Base-by-base conservation (phyloP, 2,113 vertebrate genomes). In the Piprites chloris region DNA sequence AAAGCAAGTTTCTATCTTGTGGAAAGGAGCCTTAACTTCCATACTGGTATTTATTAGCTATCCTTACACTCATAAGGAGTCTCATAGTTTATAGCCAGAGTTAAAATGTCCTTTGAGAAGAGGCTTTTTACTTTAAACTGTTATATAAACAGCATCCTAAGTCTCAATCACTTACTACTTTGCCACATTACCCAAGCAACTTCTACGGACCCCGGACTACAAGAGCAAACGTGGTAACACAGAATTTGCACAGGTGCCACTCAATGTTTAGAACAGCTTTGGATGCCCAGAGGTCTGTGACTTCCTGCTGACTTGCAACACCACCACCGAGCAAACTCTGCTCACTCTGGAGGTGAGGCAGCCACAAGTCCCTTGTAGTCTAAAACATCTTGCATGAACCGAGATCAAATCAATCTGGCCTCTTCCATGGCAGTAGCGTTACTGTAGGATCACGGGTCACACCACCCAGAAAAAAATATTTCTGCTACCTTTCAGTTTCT, bases 181-280 rank as follows among this genome's bases (percentile, higher is more conserved):
- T 17, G 12, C 11, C 42, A 46, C 17, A 22, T 83, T 88, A 81
- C 32, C 55, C 10, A 58, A 84, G 46, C 35, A 80, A 44, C 26
- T 69, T 55, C 63, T 79, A 13, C n/a, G 35, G n/a, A 74, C 9
- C 42, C n/a, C 10, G 47, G 41, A n/a, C 35, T 79, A 53, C 20
- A 61, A 46, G 26, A 55, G 7, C 6, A 75, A 68, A 68, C 50
- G n/a, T 6, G 22, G 3, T 18, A 88, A 63, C 49, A 69, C 18
- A 68, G 50, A 50, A 74, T 0, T 55, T 28, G 18, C 44, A 63
- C 28, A 81, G 59, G 71, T 0, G 2, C 1, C 50, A 32, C 28
- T n/a, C n/a, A 9, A 12, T 4, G 16, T 24, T 24, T 50, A 1
- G 0, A 1, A 28, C 19, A 75, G 22, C 37, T 72, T 30, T 5